These are phyloP conservation scores for Notodromas monacha DNA, from an alignment of 2,888 invertebrate species.

Conservation along the genomic window DNA sequence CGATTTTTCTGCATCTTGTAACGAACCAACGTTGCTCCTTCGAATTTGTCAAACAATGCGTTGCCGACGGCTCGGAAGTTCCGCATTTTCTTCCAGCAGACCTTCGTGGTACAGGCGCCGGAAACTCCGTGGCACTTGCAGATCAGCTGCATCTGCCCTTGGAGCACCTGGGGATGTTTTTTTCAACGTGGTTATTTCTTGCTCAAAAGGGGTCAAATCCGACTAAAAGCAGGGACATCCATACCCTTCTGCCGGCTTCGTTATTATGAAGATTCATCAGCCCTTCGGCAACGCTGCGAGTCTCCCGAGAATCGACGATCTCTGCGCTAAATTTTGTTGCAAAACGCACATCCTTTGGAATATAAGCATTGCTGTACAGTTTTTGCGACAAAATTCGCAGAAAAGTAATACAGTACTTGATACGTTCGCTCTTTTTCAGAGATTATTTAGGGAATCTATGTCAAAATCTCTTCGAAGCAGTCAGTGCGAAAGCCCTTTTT, in stretches of 20 bases:
- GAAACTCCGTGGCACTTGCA: conserved; percentile 5
- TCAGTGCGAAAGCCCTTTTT: no score
- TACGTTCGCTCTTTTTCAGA: no score
- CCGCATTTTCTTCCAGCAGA: neutral
- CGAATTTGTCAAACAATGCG: neutral
- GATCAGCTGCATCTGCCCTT: neutral
- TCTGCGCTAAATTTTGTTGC: conserved; percentile 54
- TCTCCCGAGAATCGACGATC: conserved; percentile 50
- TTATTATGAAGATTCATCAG: conserved; percentile 73
- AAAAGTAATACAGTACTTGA: no score
- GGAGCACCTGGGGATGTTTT: conserved; percentile 1
- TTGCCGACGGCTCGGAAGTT: neutral
- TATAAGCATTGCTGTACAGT: no score
- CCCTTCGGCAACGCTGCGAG: conserved; percentile 31
- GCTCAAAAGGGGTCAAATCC: no score
- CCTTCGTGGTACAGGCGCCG: neutral
- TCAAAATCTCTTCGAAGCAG: no score
- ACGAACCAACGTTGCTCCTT: neutral
- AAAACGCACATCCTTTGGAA: conserved; percentile 47
- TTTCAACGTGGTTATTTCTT: no score
- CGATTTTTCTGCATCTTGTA: conserved; percentile 24
- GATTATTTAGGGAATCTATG: no score
- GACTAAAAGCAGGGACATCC: conserved; percentile 17
- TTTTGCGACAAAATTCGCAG: no score
- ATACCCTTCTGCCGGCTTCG: conserved; percentile 58